Evolutionary conservation across 2,888 invertebrate species (phyloP).

Genomic region (Siphonodentalium dalli): DNA sequence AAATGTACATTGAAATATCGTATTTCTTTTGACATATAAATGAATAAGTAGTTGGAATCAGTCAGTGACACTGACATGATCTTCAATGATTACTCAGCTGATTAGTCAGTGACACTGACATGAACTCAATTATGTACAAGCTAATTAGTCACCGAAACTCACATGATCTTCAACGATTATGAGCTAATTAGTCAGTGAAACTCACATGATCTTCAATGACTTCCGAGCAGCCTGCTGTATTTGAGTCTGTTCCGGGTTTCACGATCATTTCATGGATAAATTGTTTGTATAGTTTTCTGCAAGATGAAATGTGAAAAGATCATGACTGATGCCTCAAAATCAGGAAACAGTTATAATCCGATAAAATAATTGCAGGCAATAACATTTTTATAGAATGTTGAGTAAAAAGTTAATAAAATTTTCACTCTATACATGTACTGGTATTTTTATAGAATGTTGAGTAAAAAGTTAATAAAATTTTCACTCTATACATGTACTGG

Average conservation of each 20-base stretch:
- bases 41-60: too few relatives aligned
- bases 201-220: constrained; percentile 67
- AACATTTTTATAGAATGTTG: not conserved
- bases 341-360: not conserved
- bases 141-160: not conserved
- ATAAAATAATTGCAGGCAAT: not conserved
- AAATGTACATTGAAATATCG: too few relatives aligned
- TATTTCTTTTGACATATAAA: too few relatives aligned
- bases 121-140: too few relatives aligned
- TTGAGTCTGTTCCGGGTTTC: constrained; percentile 74
- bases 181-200: not conserved
- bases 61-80: not conserved
- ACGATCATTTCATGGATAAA: constrained; percentile 82
- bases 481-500: not conserved
- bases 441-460: not conserved
- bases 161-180: not conserved
- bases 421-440: not conserved
- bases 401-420: too few relatives aligned
- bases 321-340: not conserved
- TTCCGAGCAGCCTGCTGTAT: constrained; percentile 67
- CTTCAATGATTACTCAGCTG: not conserved
- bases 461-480: too few relatives aligned
- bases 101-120: too few relatives aligned
- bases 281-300: constrained; percentile 54
- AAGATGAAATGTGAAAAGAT: constrained; percentile 16